Percentiles rank a stretch among this genome's conserved stretches.
Conservation (phyloP, 2,797 vertebrate genomes). For the Nothura maculosa region DNA sequence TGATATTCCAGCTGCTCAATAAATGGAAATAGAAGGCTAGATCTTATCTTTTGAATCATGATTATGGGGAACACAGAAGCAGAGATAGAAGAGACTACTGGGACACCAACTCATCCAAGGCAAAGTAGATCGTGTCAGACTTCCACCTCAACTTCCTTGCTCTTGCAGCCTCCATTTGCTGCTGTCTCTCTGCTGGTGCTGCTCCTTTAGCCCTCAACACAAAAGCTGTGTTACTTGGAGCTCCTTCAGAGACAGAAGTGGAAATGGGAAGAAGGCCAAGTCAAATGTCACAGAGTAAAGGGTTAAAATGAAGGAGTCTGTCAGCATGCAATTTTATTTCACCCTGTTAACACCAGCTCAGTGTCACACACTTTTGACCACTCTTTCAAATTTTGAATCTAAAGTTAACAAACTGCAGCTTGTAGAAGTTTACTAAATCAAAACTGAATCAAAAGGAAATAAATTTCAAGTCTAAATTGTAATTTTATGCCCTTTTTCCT, state of each 20-base stretch:
- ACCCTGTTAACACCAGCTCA: not conserved
- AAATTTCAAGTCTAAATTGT: not conserved
- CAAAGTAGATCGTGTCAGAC: not conserved
- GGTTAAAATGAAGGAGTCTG: not conserved
- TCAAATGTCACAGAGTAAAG: not conserved
- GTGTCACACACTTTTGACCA: not conserved
- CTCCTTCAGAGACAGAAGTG: not conserved
- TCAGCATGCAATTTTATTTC: not conserved
- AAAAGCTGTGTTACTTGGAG: fast-evolving
- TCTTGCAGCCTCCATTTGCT: not conserved
- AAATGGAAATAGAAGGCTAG: not conserved
- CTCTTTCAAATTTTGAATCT: not conserved
- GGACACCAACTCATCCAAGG: not conserved
- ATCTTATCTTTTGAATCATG: not conserved
- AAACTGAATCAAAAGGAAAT: not conserved
- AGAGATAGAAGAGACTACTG: not conserved
- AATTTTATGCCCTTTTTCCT: not conserved
- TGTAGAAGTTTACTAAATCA: not conserved
- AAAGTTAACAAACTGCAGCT: not conserved
- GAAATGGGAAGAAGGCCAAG: not conserved
- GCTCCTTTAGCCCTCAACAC: not conserved
- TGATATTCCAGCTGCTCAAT: not conserved
- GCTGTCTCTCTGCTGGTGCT: not conserved
- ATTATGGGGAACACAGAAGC: not conserved
- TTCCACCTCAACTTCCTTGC: not conserved